phyloP scores from a whole-genome alignment of 1,140 invertebrate genomes.

The Liolophura sinensis region DNA sequence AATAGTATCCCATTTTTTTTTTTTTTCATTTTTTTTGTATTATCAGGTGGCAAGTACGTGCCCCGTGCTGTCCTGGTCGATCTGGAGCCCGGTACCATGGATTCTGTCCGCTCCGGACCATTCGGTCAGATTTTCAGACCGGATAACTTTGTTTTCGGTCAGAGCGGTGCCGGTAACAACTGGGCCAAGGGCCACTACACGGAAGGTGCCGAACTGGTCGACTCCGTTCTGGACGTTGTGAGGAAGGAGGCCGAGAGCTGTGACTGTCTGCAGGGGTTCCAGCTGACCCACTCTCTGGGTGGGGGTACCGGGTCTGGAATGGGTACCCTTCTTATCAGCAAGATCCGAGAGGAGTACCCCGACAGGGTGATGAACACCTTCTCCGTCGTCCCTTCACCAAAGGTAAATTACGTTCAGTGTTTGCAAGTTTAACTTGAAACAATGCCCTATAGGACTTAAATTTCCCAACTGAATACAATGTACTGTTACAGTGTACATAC shows the following conservation, averaged over 20 bases:
- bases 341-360: conserved; percentile 67
- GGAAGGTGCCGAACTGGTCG: conserved; percentile 86
- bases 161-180: conserved; percentile 78
- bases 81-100: conserved; percentile 93
- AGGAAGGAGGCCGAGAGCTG: conserved; percentile 83
- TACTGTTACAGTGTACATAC: not conserved
- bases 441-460: conserved; percentile 62
- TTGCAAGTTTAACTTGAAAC: conserved; percentile 76
- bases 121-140: conserved; percentile 81
- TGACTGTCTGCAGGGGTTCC: conserved; percentile 78
- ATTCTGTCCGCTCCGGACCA: conserved; percentile 85
- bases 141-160: conserved; percentile 82
- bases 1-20: no score
- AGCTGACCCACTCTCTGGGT: conserved; percentile 76
- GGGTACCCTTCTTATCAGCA: conserved; percentile 64
- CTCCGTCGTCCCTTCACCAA: conserved; percentile 87
- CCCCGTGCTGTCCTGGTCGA: conserved; percentile 89
- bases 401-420: conserved; percentile 66
- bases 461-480: not conserved
- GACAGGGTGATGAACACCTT: conserved; percentile 92
- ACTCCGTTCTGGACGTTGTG: conserved; percentile 77
- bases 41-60: conserved; percentile 78
- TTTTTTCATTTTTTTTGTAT: no score
- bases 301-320: conserved; percentile 55
- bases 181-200: conserved; percentile 94